Base-by-base conservation (phyloP, 1,140 invertebrate genomes). In the Maniola jurtina region DNA sequence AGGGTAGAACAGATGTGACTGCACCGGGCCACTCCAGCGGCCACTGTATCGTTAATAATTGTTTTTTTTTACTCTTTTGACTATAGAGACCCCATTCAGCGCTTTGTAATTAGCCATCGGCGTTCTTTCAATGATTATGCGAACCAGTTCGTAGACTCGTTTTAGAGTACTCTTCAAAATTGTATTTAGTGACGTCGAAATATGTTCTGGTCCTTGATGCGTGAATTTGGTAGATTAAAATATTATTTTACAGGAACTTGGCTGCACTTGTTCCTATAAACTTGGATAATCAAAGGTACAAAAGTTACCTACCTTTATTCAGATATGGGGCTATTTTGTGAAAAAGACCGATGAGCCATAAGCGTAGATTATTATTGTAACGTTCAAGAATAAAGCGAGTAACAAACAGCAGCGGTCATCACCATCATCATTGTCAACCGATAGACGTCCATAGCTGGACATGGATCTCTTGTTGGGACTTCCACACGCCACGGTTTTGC, bases 1-100 rank as follows among this genome's bases (percentile, higher is more conserved):
- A 77, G 80, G 80, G 83, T 80, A 58, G 84, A 83, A 87, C 88
- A 90, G 88, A 90, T 90, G 87, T 81, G 85, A 80, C 82, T 68
- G 72, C 87, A 87, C 85, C 85, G 80, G 88, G 86, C 84, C 86
- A 77, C 83, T 86, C 79, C 64, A 66, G 75, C 75, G 77, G 81
- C 86, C 86, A 88, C 80, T 90, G 88, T 88, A 82, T 84, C 87
- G 87, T 89, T 83, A 78, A 89, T 87, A 87, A 88, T 88, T 84
- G 82, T 83, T 84, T 73, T 86, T 86, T 85, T 85, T 79, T 70
- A 77, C 75, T 78, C 73, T 81, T 81, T 86, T 84, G 68, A 83
- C 79, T 81, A 45, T 45, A 83, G 77, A 84, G 84, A 79, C 79
- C 83, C 86, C 77, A 86, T 84, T 85, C 83, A 80, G 79, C 63